Conservation (phyloP, 2,113 vertebrate genomes). For the Aspidoscelis tigris region DNA sequence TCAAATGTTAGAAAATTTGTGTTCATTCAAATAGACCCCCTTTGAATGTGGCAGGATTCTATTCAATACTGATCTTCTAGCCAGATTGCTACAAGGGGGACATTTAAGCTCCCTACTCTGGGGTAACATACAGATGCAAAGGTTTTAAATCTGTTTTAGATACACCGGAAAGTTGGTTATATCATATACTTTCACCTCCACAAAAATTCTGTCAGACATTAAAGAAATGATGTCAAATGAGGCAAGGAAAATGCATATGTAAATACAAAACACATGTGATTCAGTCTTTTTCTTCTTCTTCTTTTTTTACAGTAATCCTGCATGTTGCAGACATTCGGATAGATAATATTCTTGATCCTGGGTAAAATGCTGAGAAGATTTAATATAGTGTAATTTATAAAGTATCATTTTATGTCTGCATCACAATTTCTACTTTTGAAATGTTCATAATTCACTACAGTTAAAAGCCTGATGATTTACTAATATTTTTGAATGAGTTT, state of each 20-base stretch:
- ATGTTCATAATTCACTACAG: constrained; percentile 36
- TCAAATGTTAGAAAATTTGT: no score
- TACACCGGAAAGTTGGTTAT: not conserved
- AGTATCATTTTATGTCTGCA: constrained; percentile 35
- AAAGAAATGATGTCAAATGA: not conserved
- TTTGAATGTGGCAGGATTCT: no score
- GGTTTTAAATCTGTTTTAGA: not conserved
- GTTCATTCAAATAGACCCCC: no score
- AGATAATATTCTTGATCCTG: not conserved
- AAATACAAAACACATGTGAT: not conserved
- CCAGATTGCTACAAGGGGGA: no score
- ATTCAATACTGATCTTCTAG: no score
- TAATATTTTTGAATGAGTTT: constrained; percentile 48
- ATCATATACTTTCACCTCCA: not conserved
- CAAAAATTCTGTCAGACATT: not conserved
- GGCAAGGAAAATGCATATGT: not conserved
- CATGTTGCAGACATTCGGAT: not conserved
- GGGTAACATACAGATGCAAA: not conserved
- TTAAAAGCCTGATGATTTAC: constrained; percentile 55
- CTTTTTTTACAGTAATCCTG: not conserved
- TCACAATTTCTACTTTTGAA: constrained; percentile 38
- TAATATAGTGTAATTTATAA: constrained; percentile 7
- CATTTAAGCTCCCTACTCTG: no score
- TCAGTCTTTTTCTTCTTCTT: not conserved
- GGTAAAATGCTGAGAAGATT: not conserved